phyloP scores from a whole-genome alignment of 1,140 invertebrate species.

The Macrotrachela quadricornifera region DNA sequence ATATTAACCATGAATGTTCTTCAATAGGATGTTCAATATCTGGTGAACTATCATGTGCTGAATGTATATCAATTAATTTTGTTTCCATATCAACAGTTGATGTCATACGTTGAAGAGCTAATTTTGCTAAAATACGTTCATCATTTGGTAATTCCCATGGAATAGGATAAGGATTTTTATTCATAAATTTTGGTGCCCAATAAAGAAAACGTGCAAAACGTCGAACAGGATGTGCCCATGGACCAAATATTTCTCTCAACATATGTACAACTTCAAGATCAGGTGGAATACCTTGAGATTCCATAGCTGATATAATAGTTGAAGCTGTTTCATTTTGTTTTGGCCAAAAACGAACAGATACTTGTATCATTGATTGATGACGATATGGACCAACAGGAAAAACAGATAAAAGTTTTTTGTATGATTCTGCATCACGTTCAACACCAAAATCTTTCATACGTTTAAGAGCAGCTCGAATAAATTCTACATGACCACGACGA shows the following conservation, averaged over 20 bases:
- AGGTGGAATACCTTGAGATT: constrained; percentile 45
- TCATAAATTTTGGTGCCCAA: constrained; percentile 91
- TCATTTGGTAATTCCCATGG: constrained; percentile 51
- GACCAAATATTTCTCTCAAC: constrained; percentile 60
- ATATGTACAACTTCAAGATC: constrained; percentile 51
- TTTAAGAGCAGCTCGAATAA: constrained; percentile 65
- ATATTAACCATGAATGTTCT: constrained; percentile 67
- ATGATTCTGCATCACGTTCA: constrained; percentile 65
- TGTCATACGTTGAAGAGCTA: constrained; percentile 63
- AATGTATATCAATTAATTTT: constrained; percentile 38
- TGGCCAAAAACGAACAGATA: constrained; percentile 68
- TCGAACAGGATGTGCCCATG: constrained; percentile 47
- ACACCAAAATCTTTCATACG: constrained; percentile 65
- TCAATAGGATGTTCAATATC: constrained; percentile 52
- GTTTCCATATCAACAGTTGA: constrained; percentile 54
- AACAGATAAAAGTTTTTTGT: constrained; percentile 67
- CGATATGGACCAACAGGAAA: constrained; percentile 47
- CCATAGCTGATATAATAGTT: constrained; percentile 64
- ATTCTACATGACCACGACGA: constrained; percentile 42
- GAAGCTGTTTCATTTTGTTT: constrained; percentile 78
- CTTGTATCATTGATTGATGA: constrained; percentile 14
- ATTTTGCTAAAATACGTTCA: constrained; percentile 51
- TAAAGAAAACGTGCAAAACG: constrained; percentile 81
- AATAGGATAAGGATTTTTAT: constrained; percentile 57
- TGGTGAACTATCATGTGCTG: constrained; percentile 1